phyloP scores from a whole-genome alignment of 2,113 vertebrate species.

The Anarhynchus alexandrinus region DNA sequence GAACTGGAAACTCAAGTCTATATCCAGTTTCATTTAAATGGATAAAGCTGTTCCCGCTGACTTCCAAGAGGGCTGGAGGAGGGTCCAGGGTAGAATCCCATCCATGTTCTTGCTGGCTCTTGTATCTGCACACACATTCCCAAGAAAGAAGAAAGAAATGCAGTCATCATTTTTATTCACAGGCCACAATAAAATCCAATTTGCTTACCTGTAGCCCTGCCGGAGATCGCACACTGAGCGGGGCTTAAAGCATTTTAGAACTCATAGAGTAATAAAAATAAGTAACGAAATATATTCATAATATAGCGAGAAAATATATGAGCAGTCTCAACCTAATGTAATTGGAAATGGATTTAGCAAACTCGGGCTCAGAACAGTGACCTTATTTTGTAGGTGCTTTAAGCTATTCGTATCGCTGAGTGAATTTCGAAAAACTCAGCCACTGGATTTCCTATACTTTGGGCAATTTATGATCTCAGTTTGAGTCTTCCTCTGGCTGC shows the following conservation, averaged over 20 bases:
- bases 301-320: slow-evolving; percentile 8
- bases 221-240: rapidly evolving
- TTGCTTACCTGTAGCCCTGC: not conserved
- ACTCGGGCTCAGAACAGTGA: not conserved
- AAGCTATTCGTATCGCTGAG: not conserved
- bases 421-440: not conserved
- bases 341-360: slow-evolving; percentile 11
- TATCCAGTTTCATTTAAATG: not conserved
- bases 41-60: not conserved
- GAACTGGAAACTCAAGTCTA: not conserved
- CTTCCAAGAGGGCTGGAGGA: rapidly evolving
- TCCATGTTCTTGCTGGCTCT: not conserved
- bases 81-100: not conserved
- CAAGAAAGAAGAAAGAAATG: not conserved
- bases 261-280: not conserved
- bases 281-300: not conserved
- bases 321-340: not conserved
- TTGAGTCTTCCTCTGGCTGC: not conserved
- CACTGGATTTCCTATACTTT: not conserved
- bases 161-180: not conserved
- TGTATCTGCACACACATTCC: not conserved
- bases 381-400: not conserved
- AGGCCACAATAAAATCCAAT: not conserved
- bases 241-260: not conserved
- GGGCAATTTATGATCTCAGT: not conserved